A percentile compares a stretch with the other conserved stretches of the same genome.
phyloP scores from a whole-genome alignment of 2,797 vertebrate species.

The Lacerta agilis region DNA sequence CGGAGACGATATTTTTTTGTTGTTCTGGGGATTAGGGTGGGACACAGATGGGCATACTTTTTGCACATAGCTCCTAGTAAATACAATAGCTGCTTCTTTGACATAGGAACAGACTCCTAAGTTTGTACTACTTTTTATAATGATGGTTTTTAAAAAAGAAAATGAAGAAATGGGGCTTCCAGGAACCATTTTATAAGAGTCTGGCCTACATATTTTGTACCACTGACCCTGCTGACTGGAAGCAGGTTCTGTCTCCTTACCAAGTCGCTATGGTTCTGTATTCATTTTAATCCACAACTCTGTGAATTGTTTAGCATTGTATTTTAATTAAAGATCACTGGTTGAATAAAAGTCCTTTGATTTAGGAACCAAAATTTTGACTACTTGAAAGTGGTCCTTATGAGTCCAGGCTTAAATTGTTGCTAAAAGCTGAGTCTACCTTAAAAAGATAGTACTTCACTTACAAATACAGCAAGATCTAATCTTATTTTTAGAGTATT shows the following conservation, averaged over 20 bases:
- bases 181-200: slow-evolving; percentile 31
- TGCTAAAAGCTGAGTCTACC: not conserved
- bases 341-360: slow-evolving; percentile 20
- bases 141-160: not conserved
- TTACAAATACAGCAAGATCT: not conserved
- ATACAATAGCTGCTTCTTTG: slow-evolving; percentile 18
- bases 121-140: slow-evolving; percentile 35
- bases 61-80: not conserved
- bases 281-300: slow-evolving; percentile 18
- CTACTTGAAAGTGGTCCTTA: not conserved
- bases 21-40: slow-evolving; percentile 30
- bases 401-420: not conserved
- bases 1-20: slow-evolving; percentile 41
- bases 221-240: slow-evolving; percentile 37
- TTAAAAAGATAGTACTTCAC: not conserved
- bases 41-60: not conserved
- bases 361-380: not conserved
- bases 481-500: not conserved
- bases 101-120: not conserved
- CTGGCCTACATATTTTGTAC: slow-evolving; percentile 22
- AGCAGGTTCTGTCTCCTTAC: slow-evolving; percentile 6
- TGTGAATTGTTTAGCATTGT: slow-evolving; percentile 8
- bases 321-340: slow-evolving; percentile 19
- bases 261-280: slow-evolving; percentile 6
- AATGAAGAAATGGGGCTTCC: not conserved